Evolutionary conservation across 1,140 invertebrate species (phyloP), one percentile per base, ranked within the genome.

Genomic region (Megalopta genalis): DNA sequence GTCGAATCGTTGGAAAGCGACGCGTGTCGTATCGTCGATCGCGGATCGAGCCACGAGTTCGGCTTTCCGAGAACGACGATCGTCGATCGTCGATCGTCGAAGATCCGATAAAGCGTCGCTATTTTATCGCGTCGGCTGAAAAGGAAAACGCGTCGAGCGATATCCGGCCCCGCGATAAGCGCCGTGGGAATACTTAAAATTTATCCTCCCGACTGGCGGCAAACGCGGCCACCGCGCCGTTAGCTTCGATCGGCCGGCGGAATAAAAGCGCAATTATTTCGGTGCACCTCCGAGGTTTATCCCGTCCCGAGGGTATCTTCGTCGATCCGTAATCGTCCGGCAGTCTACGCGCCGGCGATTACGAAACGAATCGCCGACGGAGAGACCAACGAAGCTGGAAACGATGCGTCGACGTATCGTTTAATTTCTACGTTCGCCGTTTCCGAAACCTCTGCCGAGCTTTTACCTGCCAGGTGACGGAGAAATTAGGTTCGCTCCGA

Each of bases 241-340:
- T 62, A 62, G 21, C 27, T 7, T 49, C n/a, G 59, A 77, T 77
- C 62, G 69, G 74, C n/a, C 18, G 1, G 9, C 16, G 14, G 32
- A 59, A 25, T 69, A 16, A 70, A 62, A 25, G 18, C 32, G 10
- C 6, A 65, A 39, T 49, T 49, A 49, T 76, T 60, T 37, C 54
- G 5, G 37, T 23, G 73, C 39, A 27, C 18, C 25, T 12, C 18
- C 1, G 42, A 59, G 18, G 16, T 42, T 37, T 65, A 12, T 7
- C n/a, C 16, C n/a, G 25, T 1, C n/a, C 25, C 27, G 27, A 39
- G n/a, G 46, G n/a, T 70, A 63, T 70, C 70, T 42, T 42, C 39
- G 70, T 62, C 27, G 25, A 52, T 5, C 27, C 64, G 23, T 59
- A 68, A 76, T 76, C 73, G 21, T 32, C 27, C 10, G 63, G 16